Conservation (phyloP, 2,797 vertebrate genomes). For the Bufotes viridis region DNA sequence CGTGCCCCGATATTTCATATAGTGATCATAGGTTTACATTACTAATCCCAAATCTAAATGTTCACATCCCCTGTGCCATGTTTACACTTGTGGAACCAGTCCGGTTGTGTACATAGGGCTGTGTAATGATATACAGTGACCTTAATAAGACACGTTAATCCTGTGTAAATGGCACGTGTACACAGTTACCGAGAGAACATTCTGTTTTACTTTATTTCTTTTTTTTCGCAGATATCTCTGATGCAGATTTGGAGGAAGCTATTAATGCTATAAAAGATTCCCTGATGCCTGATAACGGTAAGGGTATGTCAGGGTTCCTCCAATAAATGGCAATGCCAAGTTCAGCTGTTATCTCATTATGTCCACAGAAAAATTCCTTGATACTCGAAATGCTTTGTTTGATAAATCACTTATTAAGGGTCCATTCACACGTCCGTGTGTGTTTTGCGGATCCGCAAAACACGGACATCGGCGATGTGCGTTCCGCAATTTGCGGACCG, state of each 20-base stretch:
- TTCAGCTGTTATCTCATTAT: too few species aligned
- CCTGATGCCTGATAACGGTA: neutral
- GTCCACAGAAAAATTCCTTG: too few species aligned
- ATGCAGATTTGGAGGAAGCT: slow-evolving; percentile 13
- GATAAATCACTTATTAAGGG: too few species aligned
- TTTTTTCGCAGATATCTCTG: slow-evolving; percentile 15
- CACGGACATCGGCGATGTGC: too few species aligned
- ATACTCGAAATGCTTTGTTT: too few species aligned
- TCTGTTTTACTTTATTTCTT: neutral
- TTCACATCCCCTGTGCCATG: neutral
- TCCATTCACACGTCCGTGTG: too few species aligned
- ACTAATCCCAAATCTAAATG: slow-evolving; percentile 21
- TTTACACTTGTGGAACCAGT: neutral
- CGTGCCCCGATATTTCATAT: neutral
- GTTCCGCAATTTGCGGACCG: too few species aligned
- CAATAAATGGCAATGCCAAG: too few species aligned
- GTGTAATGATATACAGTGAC: neutral
- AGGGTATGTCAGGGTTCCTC: neutral
- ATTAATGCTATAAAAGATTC: neutral
- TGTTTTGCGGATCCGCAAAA: too few species aligned
- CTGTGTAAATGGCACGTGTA: slow-evolving; percentile 8
- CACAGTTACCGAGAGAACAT: neutral
- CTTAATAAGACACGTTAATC: neutral
- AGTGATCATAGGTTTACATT: neutral
- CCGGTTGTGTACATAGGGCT: neutral